Evolutionary conservation across 2,888 invertebrate genomes (phyloP).

Genomic region (Sisyra nigra): DNA sequence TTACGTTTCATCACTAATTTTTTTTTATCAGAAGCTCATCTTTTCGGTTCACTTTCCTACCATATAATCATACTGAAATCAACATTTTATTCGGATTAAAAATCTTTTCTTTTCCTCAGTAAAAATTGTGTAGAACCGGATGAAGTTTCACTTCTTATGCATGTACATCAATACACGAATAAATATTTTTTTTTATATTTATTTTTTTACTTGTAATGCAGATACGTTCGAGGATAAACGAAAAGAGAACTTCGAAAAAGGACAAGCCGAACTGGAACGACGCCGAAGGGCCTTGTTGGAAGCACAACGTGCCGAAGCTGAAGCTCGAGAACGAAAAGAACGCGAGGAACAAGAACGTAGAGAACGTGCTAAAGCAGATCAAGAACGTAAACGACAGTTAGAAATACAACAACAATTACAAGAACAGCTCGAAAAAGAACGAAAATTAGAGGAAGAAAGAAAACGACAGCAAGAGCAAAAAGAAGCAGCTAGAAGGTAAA

Average conservation of each 20-base stretch:
- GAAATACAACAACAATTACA: constrained; percentile 72
- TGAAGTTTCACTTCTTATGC: no score
- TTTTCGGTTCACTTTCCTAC: no score
- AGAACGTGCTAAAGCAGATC: constrained; percentile 61
- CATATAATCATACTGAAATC: no score
- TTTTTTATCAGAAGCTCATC: no score
- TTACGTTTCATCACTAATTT: no score
- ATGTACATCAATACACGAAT: no score
- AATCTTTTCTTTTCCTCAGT: background rate
- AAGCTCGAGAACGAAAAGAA: constrained; percentile 86
- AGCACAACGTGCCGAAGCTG: constrained; percentile 75
- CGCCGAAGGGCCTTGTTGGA: constrained; percentile 78
- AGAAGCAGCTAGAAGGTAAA: constrained; percentile 51
- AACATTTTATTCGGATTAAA: no score
- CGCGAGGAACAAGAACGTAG: constrained; percentile 77
- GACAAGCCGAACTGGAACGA: constrained; percentile 91
- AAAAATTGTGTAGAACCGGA: constrained; percentile 5
- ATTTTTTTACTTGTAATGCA: no score
- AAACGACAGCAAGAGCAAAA: constrained; percentile 63
- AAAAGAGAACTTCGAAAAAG: constrained; percentile 93
- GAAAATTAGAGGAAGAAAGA: constrained; percentile 60
- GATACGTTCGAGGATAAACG: constrained; percentile 90
- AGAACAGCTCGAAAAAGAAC: constrained; percentile 60
- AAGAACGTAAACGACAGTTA: constrained; percentile 65
- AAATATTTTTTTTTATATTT: no score